Conservation (phyloP, 2,888 invertebrate genomes). For the Agonopterix arenella region DNA sequence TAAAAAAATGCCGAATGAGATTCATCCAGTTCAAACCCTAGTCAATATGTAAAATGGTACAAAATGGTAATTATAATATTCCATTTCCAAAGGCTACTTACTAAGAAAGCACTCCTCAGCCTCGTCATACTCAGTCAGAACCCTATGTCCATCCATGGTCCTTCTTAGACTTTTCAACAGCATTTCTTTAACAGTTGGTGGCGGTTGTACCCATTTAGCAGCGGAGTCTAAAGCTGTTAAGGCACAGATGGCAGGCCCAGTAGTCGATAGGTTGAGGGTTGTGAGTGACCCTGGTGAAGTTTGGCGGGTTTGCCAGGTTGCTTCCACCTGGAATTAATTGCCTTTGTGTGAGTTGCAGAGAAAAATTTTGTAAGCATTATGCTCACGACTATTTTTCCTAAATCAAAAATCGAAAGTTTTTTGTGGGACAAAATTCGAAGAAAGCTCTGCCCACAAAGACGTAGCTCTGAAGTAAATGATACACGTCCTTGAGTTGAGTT, state of each 20-base stretch:
- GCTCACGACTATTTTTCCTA: too few species aligned
- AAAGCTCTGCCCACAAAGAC: too few species aligned
- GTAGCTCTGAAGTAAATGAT: too few species aligned
- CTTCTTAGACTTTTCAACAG: constrained; percentile 32
- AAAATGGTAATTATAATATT: too few species aligned
- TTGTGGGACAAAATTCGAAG: too few species aligned
- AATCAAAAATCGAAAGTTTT: too few species aligned
- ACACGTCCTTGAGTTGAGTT: too few species aligned
- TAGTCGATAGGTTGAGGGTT: constrained; percentile 38
- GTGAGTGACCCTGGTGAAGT: constrained; percentile 43
- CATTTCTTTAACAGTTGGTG: constrained; percentile 30
- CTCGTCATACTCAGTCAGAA: constrained; percentile 55
- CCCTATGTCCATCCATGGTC: constrained; percentile 47
- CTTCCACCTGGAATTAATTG: constrained; percentile 40
- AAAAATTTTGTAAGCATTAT: too few species aligned
- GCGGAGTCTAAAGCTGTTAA: constrained; percentile 51
- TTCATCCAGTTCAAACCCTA: too few species aligned
- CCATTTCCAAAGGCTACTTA: constrained; percentile 24
- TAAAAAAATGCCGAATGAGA: too few species aligned
- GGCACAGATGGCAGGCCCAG: constrained; percentile 58
- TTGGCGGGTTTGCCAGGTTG: constrained; percentile 44
- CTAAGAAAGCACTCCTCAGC: constrained; percentile 53
- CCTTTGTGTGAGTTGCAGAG: too few species aligned
- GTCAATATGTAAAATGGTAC: too few species aligned
- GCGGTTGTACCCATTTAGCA: constrained; percentile 33